Evolutionary conservation across 2,797 vertebrate genomes (phyloP).

Genomic region (Furcifer pardalis): DNA sequence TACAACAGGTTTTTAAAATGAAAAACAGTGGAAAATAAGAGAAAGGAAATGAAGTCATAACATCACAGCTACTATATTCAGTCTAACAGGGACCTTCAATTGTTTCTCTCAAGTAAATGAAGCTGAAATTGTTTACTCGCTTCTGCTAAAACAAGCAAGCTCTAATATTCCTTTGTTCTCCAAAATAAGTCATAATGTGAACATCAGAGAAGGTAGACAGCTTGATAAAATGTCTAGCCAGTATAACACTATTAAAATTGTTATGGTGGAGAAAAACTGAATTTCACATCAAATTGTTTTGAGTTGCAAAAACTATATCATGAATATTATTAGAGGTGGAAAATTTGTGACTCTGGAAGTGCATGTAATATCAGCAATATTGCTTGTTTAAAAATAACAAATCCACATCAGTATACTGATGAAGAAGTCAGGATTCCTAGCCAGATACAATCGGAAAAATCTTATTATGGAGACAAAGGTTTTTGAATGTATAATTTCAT

Average conservation of each 20-base stretch:
- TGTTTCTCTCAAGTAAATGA: constrained; percentile 14
- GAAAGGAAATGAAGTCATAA: constrained; percentile 3
- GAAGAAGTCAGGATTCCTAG: neutral
- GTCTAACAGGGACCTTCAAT: constrained; percentile 14
- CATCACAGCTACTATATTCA: constrained; percentile 14
- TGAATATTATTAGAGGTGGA: constrained; percentile 8
- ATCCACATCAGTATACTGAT: neutral
- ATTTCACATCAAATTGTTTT: constrained; percentile 36
- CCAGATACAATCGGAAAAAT: neutral
- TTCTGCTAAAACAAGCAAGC: neutral
- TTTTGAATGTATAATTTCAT: neutral
- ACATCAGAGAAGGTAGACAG: constrained; percentile 3
- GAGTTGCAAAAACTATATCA: constrained; percentile 8
- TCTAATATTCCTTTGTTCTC: constrained; percentile 30
- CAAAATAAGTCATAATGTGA: constrained; percentile 11
- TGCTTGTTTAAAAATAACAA: neutral
- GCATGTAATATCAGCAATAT: neutral
- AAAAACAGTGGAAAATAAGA: neutral
- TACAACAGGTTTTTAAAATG: neutral
- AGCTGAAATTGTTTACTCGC: constrained; percentile 18
- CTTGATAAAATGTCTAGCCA: constrained; percentile 25
- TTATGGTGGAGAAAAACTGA: constrained; percentile 43
- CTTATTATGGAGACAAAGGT: neutral
- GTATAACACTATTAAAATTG: constrained; percentile 38
- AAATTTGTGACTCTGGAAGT: constrained; percentile 9